These are phyloP conservation scores for Microctenopoma lineatum DNA, from an alignment of 2,797 vertebrate species.

Conservation along the genomic window DNA sequence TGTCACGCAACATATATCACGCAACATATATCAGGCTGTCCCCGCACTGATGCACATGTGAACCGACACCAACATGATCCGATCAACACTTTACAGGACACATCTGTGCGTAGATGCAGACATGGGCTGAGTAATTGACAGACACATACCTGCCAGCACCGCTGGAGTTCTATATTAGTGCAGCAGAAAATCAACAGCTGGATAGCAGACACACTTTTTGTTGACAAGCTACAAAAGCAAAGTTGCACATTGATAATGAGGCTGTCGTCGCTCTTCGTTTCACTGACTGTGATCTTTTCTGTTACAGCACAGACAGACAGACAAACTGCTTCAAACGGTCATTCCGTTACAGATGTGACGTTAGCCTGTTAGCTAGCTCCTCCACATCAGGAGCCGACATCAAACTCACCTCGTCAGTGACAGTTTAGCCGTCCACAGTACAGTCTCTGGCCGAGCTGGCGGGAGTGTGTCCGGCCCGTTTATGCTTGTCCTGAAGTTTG, in stretches of 20 bases:
- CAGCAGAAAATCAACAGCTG: slow-evolving; percentile 41
- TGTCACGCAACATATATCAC: neutral
- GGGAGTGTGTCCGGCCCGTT: slow-evolving; percentile 34
- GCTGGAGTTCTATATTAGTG: slow-evolving; percentile 4
- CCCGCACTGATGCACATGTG: neutral
- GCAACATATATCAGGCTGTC: neutral
- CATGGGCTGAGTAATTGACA: too few species aligned
- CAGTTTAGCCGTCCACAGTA: slow-evolving; percentile 22
- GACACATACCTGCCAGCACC: neutral
- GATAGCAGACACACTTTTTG: neutral
- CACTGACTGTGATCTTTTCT: accelerated
- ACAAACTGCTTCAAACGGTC: slow-evolving; percentile 9
- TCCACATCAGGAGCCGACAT: neutral
- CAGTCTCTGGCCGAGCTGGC: slow-evolving; percentile 10
- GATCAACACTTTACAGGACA: neutral
- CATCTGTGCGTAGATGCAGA: too few species aligned
- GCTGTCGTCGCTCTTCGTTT: accelerated
- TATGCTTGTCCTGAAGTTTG: slow-evolving; percentile 36
- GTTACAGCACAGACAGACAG: neutral
- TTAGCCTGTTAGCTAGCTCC: slow-evolving; percentile 69
- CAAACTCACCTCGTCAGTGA: slow-evolving; percentile 61
- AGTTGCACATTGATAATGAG: neutral
- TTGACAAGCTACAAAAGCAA: neutral
- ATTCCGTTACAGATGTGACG: slow-evolving; percentile 53
- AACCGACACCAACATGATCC: too few species aligned